Conservation (phyloP, 2,888 invertebrate species). For the Baccha elongata region DNA sequence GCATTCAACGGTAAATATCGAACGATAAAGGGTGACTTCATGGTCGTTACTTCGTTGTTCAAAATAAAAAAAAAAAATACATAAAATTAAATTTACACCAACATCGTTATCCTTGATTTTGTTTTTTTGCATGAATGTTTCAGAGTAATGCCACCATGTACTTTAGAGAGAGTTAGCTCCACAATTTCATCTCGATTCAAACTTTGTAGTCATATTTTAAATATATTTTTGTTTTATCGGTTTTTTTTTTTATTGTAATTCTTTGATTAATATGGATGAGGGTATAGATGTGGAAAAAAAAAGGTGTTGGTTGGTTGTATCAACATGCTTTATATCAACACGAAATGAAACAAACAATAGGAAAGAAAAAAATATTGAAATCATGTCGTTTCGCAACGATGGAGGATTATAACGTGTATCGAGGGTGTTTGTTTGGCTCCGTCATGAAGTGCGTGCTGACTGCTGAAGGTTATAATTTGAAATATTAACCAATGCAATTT, state of each 20-base stretch:
- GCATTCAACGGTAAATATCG: slow-evolving; percentile 62
- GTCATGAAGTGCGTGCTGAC: slow-evolving; percentile 48
- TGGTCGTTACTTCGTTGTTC: slow-evolving; percentile 6
- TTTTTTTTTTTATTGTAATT: slow-evolving; percentile 40
- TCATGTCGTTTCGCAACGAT: slow-evolving; percentile 46
- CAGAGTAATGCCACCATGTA: neutral
- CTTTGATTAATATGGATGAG: slow-evolving; percentile 46
- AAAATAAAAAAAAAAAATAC: slow-evolving; percentile 19
- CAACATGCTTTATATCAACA: slow-evolving; percentile 42
- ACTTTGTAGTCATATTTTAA: neutral
- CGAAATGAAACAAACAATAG: slow-evolving; percentile 8
- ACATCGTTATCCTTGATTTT: slow-evolving; percentile 53
- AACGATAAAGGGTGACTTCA: slow-evolving; percentile 55
- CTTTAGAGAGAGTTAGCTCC: neutral
- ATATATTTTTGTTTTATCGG: neutral
- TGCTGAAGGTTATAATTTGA: slow-evolving; percentile 45
- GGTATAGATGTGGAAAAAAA: neutral
- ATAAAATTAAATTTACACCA: slow-evolving; percentile 54
- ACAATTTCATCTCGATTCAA: neutral
- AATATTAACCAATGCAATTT: slow-evolving; percentile 32
- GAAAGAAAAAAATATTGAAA: slow-evolving; percentile 11
- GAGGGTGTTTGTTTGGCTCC: slow-evolving; percentile 26
- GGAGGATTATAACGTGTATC: slow-evolving; percentile 54
- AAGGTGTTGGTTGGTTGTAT: slow-evolving; percentile 28
- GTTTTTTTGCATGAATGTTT: slow-evolving; percentile 4